A percentile compares a stretch with the other conserved stretches of the same genome.
These are phyloP conservation scores for Macrocentrus cingulum DNA, from an alignment of 1,140 invertebrate genomes.

Conservation along the genomic window DNA sequence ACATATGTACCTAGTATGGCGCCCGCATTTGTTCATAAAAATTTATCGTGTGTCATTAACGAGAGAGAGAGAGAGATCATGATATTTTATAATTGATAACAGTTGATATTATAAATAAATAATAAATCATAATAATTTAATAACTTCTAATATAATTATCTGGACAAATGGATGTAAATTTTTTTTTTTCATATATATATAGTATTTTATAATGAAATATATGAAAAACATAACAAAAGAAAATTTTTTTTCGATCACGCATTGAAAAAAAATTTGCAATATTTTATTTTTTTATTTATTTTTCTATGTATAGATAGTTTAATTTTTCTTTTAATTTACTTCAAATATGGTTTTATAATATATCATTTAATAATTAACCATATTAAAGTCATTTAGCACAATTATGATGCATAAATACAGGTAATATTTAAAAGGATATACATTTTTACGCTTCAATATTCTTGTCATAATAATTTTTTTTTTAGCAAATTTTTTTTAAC, in stretches of 20 bases:
- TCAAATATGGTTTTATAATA: background rate
- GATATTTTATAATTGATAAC: constrained; percentile 36
- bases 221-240: too few species aligned
- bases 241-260: too few species aligned
- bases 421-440: background rate
- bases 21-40: constrained; percentile 21
- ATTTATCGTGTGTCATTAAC: too few species aligned
- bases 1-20: constrained; percentile 3
- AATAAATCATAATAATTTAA: constrained; percentile 30
- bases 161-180: too few species aligned
- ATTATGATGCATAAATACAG: constrained; percentile 27
- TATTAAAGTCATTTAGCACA: constrained; percentile 8
- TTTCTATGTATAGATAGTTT: too few species aligned
- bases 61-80: constrained; percentile 41
- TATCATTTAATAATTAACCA: background rate
- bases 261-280: too few species aligned
- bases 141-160: background rate
- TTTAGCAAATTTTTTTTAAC: constrained; percentile 10
- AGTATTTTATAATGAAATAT: too few species aligned
- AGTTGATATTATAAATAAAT: constrained; percentile 32
- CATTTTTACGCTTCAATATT: background rate
- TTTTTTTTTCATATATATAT: too few species aligned
- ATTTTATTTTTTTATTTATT: too few species aligned
- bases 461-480: background rate
- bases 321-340: too few species aligned